A percentile compares a stretch with the other conserved stretches of the same genome.
Evolutionary conservation across 2,113 vertebrate genomes (phyloP).

Genomic region (Strix aluco): DNA sequence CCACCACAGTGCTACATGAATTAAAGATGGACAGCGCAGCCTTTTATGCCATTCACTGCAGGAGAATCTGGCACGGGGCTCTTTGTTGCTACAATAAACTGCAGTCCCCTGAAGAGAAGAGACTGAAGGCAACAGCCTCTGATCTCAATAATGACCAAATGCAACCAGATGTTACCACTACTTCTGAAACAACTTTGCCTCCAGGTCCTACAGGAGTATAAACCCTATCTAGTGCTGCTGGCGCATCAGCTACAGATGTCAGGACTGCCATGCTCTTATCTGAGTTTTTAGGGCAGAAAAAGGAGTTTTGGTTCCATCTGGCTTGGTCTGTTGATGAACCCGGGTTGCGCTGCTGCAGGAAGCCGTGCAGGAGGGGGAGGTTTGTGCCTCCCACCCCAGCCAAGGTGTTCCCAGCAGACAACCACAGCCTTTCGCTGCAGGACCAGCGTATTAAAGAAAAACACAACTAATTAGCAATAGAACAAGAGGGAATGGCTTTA

Average conservation of each 20-base stretch:
- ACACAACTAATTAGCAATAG: too few relatives aligned
- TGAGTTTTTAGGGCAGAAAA: background rate
- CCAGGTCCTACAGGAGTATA: background rate
- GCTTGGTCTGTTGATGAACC: background rate
- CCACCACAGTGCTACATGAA: background rate
- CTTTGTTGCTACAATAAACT: background rate
- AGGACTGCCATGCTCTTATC: background rate
- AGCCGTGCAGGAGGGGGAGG: background rate
- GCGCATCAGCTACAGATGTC: background rate
- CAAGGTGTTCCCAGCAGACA: background rate
- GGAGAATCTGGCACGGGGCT: background rate
- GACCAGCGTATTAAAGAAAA: background rate
- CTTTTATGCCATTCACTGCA: background rate
- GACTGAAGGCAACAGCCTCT: background rate
- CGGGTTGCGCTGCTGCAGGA: background rate
- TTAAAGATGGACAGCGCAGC: background rate
- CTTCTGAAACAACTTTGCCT: background rate
- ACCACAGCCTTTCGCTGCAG: background rate
- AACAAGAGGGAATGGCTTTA: too few relatives aligned
- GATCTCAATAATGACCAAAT: background rate
- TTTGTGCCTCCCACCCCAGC: background rate
- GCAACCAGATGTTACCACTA: background rate
- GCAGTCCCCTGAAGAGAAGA: background rate
- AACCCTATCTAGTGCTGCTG: background rate
- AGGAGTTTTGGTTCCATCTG: background rate